Evolutionary conservation across 1,140 invertebrate genomes (phyloP).

Genomic region (Pantala flavescens): DNA sequence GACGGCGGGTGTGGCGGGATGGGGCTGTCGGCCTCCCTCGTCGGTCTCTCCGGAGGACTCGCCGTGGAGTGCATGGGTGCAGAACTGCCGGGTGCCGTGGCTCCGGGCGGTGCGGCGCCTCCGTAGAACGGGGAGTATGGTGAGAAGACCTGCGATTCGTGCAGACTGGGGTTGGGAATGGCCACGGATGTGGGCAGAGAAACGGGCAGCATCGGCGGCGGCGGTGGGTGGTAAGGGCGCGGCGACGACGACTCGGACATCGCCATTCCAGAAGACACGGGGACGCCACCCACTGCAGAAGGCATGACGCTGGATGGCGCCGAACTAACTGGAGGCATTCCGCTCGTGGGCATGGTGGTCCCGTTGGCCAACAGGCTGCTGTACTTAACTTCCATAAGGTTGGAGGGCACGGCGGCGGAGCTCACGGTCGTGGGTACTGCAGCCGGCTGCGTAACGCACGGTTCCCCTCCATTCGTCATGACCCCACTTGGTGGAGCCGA

Average conservation of each 20-base stretch:
- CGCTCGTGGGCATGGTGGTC: constrained; percentile 35
- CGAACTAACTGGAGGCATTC: background rate
- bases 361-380: constrained; percentile 19
- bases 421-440: constrained; percentile 20
- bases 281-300: background rate
- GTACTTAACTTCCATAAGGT: background rate
- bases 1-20: constrained; percentile 29
- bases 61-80: constrained; percentile 21
- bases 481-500: constrained; percentile 8
- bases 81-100: constrained; percentile 11
- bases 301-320: background rate
- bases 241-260: constrained; percentile 47
- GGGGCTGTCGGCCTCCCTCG: constrained; percentile 26
- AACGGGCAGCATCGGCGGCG: constrained; percentile 72
- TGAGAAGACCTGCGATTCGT: constrained; percentile 88
- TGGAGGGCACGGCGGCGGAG: constrained; percentile 22
- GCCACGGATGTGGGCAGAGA: constrained; percentile 87
- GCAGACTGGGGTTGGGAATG: constrained; percentile 89
- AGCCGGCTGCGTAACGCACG: constrained; percentile 20
- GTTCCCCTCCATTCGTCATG: constrained; percentile 22
- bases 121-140: constrained; percentile 79
- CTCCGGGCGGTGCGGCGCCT: constrained; percentile 40
- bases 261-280: background rate
- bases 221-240: constrained; percentile 47
- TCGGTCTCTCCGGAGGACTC: constrained; percentile 26